Evolutionary conservation across 2,113 vertebrate species (phyloP), one percentile per base, ranked within the genome.

Genomic region (Takifugu bimaculatus): DNA sequence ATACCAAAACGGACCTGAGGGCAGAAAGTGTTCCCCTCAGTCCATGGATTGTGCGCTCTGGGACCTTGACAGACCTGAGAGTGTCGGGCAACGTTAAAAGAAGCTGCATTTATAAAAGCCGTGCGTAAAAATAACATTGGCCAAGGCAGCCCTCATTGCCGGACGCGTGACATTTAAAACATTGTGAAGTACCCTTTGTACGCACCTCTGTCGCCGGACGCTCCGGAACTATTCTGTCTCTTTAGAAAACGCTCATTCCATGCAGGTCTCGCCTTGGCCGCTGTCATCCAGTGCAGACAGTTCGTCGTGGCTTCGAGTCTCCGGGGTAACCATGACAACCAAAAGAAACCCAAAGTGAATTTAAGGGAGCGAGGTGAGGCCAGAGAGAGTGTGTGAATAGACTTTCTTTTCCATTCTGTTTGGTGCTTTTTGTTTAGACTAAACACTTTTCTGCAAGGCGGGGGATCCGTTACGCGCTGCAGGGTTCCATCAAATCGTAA

Each of bases 261-360:
- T 89, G 91, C 91, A 88, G 84, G 89, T 89, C 91, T 88, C 87
- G 85, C 86, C 83, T 88, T 89, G 84, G 85, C 88, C 89, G 82
- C 90, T 92, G 92, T 91, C 92, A 91, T 86, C 86, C 84, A 87
- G 92, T 87, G 91, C 86, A 91, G 92, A 93, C 91, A 71, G 86
- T 89, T 83, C 87, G 89, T 89, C 91, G 89, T 88, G 89, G 89
- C 87, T 90, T 89, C 86, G 85, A 88, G 91, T 90, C 89, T 83
- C 87, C 79, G 63, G 75, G 85, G 94, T 94, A 90, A 92, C 93
- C 92, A 95, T 94, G 93, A 92, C 91, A 93, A 94, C 93, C 87
- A 77, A 87, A 77, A 90, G 87, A 84, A 88, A 87, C 85, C 87
- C 92, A 81, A 90, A 92, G 90, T 93, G 92, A 93, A 93, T 93